Percentiles rank a stretch among this genome's conserved stretches.
Evolutionary conservation across 2,888 invertebrate genomes (phyloP).

Genomic region (Nephrotoma guestfalica): DNA sequence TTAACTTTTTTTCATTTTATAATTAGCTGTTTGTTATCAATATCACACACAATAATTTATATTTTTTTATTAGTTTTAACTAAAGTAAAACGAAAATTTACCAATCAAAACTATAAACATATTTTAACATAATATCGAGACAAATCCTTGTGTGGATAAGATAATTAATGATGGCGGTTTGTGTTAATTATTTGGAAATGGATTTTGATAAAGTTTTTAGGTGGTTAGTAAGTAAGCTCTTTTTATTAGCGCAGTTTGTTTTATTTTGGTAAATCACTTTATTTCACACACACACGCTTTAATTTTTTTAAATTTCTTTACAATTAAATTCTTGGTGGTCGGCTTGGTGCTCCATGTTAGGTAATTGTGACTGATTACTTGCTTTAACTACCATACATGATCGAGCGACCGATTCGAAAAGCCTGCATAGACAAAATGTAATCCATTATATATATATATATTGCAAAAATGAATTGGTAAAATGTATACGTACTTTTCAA

Average conservation of each 20-base stretch:
- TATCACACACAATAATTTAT: background rate
- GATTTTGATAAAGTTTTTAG: background rate
- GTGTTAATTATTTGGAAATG: background rate
- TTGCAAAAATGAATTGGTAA: background rate
- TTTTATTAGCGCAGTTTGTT: background rate
- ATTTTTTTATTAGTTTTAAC: background rate
- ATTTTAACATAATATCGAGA: background rate
- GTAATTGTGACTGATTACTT: constrained; percentile 34
- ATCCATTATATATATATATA: background rate
- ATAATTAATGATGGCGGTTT: background rate
- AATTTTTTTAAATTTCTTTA: background rate
- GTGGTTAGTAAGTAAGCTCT: background rate
- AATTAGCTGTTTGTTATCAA: background rate
- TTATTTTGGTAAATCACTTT: background rate
- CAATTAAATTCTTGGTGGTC: constrained; percentile 3
- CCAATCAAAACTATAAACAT: background rate
- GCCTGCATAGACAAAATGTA: constrained; percentile 34
- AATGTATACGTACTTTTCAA: constrained; percentile 73
- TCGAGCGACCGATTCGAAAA: constrained; percentile 91
- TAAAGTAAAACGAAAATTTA: background rate
- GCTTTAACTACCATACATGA: constrained; percentile 87
- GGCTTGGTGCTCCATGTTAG: constrained; percentile 20
- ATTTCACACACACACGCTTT: background rate
- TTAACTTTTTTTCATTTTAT: background rate
- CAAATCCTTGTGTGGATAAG: background rate